A percentile compares a stretch with the other conserved stretches of the same genome.
Conservation (phyloP, 2,797 vertebrate species). For the Mycteria americana region DNA sequence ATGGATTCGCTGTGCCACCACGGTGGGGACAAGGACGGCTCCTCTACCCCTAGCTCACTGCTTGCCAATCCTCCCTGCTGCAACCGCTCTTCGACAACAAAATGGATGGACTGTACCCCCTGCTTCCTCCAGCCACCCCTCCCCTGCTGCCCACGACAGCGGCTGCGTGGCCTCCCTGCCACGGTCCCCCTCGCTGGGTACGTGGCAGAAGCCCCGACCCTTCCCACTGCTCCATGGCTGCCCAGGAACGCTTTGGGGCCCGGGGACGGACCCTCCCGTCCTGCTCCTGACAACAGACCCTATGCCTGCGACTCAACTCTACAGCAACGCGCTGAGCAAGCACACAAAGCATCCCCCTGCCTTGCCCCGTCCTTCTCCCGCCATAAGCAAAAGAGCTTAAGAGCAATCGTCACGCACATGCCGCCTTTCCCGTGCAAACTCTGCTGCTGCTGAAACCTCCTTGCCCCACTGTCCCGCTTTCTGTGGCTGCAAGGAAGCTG, state of each 20-base stretch:
- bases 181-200: rapidly evolving
- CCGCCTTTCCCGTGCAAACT: not conserved
- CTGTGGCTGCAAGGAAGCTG: not conserved
- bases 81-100: not conserved
- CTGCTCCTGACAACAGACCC: not conserved
- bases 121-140: not conserved
- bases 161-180: rapidly evolving
- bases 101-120: not conserved
- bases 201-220: rapidly evolving
- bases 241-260: not conserved
- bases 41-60: not conserved
- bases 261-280: not conserved
- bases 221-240: rapidly evolving
- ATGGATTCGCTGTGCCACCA: not conserved
- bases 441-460: not conserved
- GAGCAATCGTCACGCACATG: rapidly evolving
- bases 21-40: not conserved
- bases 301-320: rapidly evolving
- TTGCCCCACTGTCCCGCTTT: rapidly evolving
- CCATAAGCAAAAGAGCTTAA: not conserved
- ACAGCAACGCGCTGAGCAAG: not conserved
- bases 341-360: not conserved
- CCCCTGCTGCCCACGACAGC: rapidly evolving
- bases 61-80: not conserved
- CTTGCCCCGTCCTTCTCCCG: not conserved